Conservation (phyloP, 2,113 vertebrate genomes). For the Pampusana beccarii region DNA sequence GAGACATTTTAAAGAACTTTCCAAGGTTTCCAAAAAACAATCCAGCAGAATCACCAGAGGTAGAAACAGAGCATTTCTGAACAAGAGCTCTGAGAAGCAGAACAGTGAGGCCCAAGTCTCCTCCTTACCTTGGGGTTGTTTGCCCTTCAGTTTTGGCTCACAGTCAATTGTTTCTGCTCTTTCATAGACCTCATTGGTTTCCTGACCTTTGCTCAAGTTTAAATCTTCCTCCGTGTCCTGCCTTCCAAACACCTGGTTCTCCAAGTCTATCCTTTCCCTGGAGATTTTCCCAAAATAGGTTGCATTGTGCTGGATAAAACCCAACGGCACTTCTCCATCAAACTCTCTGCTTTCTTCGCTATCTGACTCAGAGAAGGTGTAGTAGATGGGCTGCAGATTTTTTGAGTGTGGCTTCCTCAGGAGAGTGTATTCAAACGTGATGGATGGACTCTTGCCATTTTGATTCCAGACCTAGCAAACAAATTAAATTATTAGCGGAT, state of each 20-base stretch:
- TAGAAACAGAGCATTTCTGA: slow-evolving; percentile 47
- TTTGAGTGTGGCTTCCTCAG: slow-evolving; percentile 83
- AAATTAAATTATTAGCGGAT: neutral
- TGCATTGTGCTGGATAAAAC: slow-evolving; percentile 77
- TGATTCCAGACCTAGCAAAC: slow-evolving; percentile 91
- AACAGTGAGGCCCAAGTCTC: slow-evolving; percentile 22
- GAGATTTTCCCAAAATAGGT: slow-evolving; percentile 74
- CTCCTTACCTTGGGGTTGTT: slow-evolving; percentile 81
- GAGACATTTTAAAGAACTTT: slow-evolving; percentile 44
- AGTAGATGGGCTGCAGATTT: slow-evolving; percentile 81
- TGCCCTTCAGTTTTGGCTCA: slow-evolving; percentile 74
- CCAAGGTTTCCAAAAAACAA: slow-evolving; percentile 45
- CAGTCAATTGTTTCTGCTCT: slow-evolving; percentile 80
- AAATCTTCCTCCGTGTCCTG: slow-evolving; percentile 54
- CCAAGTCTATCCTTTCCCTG: slow-evolving; percentile 67
- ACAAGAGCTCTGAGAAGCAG: slow-evolving; percentile 52
- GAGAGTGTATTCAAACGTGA: slow-evolving; percentile 95
- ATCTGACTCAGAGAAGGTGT: slow-evolving; percentile 80
- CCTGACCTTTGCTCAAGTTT: slow-evolving; percentile 80
- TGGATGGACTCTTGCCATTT: slow-evolving; percentile 92
- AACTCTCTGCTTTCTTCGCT: slow-evolving; percentile 78
- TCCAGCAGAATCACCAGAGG: slow-evolving; percentile 34
- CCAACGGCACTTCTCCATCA: slow-evolving; percentile 57
- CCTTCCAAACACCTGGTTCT: slow-evolving; percentile 68
- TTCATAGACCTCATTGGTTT: slow-evolving; percentile 94